Evolutionary conservation across 2,113 vertebrate genomes (phyloP), one percentile per base, ranked within the genome.

Genomic region (Himantopus leucocephalus): DNA sequence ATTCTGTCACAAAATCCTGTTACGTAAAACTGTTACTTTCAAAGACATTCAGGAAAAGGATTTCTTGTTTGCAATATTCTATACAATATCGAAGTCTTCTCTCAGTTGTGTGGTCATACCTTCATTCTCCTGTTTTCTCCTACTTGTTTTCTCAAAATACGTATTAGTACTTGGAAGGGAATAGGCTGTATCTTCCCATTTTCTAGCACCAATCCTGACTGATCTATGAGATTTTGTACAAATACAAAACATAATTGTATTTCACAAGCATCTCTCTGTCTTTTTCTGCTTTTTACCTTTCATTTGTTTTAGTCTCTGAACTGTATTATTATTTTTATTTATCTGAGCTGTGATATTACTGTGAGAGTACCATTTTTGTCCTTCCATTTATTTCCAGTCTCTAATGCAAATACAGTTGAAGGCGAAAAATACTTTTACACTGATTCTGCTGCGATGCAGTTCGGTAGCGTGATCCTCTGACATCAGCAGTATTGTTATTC

Each of bases 401-500:
- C 16, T 66, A 77, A 76, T 56, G 72, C 76, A 90, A 85, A 80
- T 34, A 53, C 18, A 83, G 27, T 8, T 66, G 59, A 77, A 59
- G 77, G 20, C 29, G 35, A 3, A 2, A 32, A 52, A 32, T 62
- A 35, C 30, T 58, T 39, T 82, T 77, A 39, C 2, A 3, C 11
- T 55, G 50, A 48, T 70, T 71, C 47, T 55, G 8, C 79, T 59
- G 43, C 0, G 76, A 77, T 93, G 64, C 68, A 60, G 41, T 77
- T 80, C 83, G 84, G 68, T 67, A 60, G 64, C 5, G 0, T 84
- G 91, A 77, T 91, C 83, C 93, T 95, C 80, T 96, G 92, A 94
- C 88, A 92, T 95, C 88, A 94, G 63, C 67, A 84, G 34, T 43
- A 81, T 84, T 91, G 83, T 89, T 93, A 93, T 88, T 94, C 68